Evolutionary conservation across 2,888 invertebrate genomes (phyloP).

Genomic region (Synergus gifuensis): DNA sequence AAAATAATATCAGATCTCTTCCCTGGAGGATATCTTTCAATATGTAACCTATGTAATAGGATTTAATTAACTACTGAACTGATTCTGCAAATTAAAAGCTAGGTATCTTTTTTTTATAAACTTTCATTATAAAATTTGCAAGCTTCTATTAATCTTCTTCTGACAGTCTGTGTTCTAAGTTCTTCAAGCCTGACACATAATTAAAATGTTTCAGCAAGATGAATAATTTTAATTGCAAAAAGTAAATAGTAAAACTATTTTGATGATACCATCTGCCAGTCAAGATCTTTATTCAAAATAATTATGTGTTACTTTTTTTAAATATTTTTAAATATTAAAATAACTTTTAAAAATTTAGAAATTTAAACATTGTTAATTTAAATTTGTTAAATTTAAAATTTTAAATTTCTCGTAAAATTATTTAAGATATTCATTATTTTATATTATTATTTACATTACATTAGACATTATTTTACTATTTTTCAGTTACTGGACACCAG

Average conservation of each 20-base stretch:
- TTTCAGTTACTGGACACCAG: conserved; percentile 73
- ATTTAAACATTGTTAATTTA: not conserved
- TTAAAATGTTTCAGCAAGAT: too few relatives aligned
- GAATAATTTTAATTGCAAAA: not conserved
- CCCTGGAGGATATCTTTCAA: not conserved
- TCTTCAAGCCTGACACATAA: not conserved
- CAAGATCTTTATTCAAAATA: too few relatives aligned
- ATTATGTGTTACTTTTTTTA: too few relatives aligned
- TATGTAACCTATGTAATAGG: not conserved
- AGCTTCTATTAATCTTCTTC: not conserved
- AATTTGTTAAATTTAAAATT: too few relatives aligned
- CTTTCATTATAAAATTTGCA: not conserved
- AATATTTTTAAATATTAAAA: too few relatives aligned
- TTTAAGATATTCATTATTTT: not conserved
- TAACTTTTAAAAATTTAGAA: not conserved
- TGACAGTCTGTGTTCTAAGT: not conserved
- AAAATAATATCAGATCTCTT: not conserved
- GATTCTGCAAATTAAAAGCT: too few relatives aligned
- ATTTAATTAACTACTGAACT: not conserved
- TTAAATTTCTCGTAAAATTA: not conserved
- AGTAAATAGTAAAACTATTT: not conserved
- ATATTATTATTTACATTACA: too few relatives aligned
- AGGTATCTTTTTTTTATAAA: too few relatives aligned
- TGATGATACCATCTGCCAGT: too few relatives aligned
- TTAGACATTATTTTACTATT: not conserved